Percentiles rank a stretch among this genome's conserved stretches.
These are phyloP conservation scores for Raja brachyura DNA, from an alignment of 2,113 vertebrate genomes.

Conservation along the genomic window DNA sequence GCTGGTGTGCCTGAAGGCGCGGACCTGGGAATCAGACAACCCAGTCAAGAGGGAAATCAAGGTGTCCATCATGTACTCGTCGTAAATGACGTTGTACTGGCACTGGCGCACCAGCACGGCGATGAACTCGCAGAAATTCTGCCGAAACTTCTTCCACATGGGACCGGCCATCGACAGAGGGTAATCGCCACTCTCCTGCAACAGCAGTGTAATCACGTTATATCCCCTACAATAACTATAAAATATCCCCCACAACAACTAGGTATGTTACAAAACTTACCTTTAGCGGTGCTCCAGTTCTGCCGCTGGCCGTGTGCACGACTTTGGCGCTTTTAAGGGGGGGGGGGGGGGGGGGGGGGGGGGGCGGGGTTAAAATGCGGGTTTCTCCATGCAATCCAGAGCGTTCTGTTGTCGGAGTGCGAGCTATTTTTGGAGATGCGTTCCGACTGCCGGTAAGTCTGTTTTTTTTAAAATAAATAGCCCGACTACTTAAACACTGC, in stretches of 20 bases:
- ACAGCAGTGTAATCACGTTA: background rate
- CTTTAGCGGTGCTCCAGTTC: no score
- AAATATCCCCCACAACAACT: background rate
- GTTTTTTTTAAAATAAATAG: no score
- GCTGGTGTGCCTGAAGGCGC: constrained; percentile 83
- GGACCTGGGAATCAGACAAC: constrained; percentile 78
- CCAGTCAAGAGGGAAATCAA: constrained; percentile 71
- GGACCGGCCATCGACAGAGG: constrained; percentile 59
- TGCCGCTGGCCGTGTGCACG: no score
- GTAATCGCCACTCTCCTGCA: constrained; percentile 66
- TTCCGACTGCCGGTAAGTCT: no score
- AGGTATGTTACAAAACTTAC: no score
- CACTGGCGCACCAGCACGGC: constrained; percentile 59
- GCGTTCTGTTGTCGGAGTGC: no score
- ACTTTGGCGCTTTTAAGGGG: no score
- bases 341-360: no score
- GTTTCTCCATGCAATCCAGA: no score
- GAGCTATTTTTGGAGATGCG: no score
- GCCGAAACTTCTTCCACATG: constrained; percentile 63
- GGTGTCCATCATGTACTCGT: constrained; percentile 67
- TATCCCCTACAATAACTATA: background rate
- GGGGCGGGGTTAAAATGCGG: no score
- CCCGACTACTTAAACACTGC: no score
- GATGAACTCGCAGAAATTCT: constrained; percentile 64
- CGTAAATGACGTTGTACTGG: constrained; percentile 66